Percentiles rank a stretch among this genome's conserved stretches.
These are phyloP conservation scores for Lobophora halterata DNA, from an alignment of 2,888 invertebrate genomes.

Conservation along the genomic window DNA sequence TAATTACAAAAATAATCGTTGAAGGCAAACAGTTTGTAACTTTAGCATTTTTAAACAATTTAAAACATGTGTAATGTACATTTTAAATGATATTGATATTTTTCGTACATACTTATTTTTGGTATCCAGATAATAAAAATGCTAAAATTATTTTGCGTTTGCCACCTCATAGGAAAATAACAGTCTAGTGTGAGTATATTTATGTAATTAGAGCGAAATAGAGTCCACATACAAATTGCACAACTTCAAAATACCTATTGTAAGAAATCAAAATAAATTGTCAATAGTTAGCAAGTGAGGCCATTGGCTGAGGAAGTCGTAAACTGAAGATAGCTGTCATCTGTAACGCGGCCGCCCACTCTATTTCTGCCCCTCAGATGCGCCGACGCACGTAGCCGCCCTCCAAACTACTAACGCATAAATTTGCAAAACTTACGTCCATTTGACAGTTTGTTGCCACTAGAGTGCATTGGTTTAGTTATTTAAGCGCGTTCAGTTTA, in stretches of 20 bases:
- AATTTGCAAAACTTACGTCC: slow-evolving; percentile 52
- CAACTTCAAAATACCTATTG: slow-evolving; percentile 3
- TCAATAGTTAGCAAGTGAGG: slow-evolving; percentile 42
- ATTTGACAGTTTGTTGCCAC: slow-evolving; percentile 53
- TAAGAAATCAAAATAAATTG: slow-evolving; percentile 16
- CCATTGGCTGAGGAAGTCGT: slow-evolving; percentile 80
- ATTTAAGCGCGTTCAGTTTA: slow-evolving; percentile 26
- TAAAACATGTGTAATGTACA: too few species aligned
- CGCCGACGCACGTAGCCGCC: slow-evolving; percentile 57
- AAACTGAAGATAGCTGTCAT: slow-evolving; percentile 74
- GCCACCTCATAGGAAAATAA: too few species aligned
- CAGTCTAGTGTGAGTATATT: too few species aligned
- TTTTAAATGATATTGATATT: too few species aligned
- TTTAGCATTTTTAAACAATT: too few species aligned
- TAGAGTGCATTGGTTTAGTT: slow-evolving; percentile 38
- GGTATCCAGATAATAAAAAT: too few species aligned
- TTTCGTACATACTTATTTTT: too few species aligned
- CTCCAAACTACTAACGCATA: slow-evolving; percentile 48
- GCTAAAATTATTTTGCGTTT: too few species aligned
- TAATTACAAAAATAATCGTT: slow-evolving; percentile 7
- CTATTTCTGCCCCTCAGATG: slow-evolving; percentile 73
- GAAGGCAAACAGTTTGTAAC: too few species aligned
- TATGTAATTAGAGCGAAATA: too few species aligned
- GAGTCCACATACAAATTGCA: too few species aligned
- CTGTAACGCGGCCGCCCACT: slow-evolving; percentile 74